Evolutionary conservation across 2,113 vertebrate species (phyloP), one percentile per base, ranked within the genome.

Genomic region (Ciconia stormi): DNA sequence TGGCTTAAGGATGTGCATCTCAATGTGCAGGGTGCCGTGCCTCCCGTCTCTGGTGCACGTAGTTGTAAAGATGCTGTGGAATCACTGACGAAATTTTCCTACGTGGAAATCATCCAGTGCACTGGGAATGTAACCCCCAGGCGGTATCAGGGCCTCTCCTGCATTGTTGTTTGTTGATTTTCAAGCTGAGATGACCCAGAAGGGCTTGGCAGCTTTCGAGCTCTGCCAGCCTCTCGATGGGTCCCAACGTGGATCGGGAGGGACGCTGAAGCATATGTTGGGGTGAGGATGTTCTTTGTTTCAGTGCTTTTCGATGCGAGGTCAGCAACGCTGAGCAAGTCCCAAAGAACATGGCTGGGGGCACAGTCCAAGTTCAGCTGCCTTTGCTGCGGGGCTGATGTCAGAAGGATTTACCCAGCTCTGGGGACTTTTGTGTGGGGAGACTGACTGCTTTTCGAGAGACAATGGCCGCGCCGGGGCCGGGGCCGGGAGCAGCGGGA

Each of bases 321-420:
- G 89, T 97, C 97, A 98, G 96, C 92, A 95, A 74, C 52, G 3
- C 55, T 92, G 84, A 95, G 91, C 71, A 50, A 78, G 94, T 96
- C 61, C 17, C 95, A 23, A 30, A 95, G 69, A 73, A 74, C 11
- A 4, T 81, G 83, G 84, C 84, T 34, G 10, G 11, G 66, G 89
- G n/a, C 14, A 94, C 95, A 95, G 76, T 94, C 97, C 95, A 87
- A 76, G 88, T 97, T 98, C 95, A 97, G 97, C 97, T 97, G 96
- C 95, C 95, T 97, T 95, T 94, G 93, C 94, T 53, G 87, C 76
- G 74, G 93, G 95, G 90, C 96, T 98, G 95, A 97, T 97, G 97
- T 98, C 97, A 98, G 89, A 97, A 97, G 96, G 98, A 97, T 98
- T 98, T 98, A 97, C 89, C 84, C 87, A 97, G 98, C 98, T 98